Conservation (phyloP, 2,113 vertebrate genomes). For the Calypte anna region DNA sequence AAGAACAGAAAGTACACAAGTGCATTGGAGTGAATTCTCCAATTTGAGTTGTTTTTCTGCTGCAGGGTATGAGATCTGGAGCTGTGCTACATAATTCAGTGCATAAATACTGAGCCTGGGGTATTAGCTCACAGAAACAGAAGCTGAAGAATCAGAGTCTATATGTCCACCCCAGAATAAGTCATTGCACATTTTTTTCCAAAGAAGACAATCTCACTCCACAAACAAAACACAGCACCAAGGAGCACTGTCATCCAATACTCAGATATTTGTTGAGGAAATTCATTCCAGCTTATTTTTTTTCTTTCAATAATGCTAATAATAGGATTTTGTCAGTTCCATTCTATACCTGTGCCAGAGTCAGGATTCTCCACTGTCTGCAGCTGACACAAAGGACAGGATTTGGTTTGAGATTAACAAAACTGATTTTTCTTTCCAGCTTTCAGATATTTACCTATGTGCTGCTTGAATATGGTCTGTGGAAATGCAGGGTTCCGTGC, state of each 20-base stretch:
- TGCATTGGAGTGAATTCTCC: not conserved
- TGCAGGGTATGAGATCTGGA: constrained; percentile 13
- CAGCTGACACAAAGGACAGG: not conserved
- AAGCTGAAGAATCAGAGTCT: not conserved
- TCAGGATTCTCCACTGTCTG: not conserved
- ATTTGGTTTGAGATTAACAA: not conserved
- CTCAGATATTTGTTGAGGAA: not conserved
- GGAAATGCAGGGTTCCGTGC: not conserved
- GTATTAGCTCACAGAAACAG: not conserved
- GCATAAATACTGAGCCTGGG: not conserved
- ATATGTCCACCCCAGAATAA: not conserved
- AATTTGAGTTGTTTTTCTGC: not conserved
- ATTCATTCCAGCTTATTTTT: not conserved
- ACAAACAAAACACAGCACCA: not conserved
- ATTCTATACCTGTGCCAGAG: not conserved
- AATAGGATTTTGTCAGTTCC: not conserved
- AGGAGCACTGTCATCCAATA: not conserved
- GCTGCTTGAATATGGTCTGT: not conserved
- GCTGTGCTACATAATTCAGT: not conserved
- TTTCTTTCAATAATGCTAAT: not conserved
- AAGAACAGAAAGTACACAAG: constrained; percentile 12
- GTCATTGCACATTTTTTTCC: not conserved
- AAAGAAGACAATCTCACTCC: not conserved
- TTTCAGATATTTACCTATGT: not conserved
- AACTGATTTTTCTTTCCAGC: not conserved